Evolutionary conservation across 2,113 vertebrate species (phyloP).

Genomic region (Zapus hudsonius): DNA sequence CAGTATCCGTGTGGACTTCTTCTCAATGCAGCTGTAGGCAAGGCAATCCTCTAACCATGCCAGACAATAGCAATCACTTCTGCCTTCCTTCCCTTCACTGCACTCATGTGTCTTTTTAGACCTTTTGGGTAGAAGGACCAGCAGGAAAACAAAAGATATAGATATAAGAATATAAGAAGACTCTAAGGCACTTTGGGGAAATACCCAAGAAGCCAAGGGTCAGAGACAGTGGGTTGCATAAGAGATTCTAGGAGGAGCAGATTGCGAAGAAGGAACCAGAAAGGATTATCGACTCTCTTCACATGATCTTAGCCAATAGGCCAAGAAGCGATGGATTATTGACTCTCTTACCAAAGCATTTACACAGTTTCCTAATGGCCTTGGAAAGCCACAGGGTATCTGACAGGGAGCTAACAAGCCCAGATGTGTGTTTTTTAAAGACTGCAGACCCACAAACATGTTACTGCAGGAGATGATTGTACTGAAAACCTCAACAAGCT

Average conservation of each 20-base stretch:
- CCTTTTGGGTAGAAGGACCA: not conserved
- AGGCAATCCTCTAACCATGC: no score
- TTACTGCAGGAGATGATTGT: not conserved
- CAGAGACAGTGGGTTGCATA: not conserved
- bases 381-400: not conserved
- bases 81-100: not conserved
- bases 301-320: no score
- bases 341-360: not conserved
- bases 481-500: not conserved
- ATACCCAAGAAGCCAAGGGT: not conserved
- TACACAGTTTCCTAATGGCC: not conserved
- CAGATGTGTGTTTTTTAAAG: not conserved
- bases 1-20: accelerated
- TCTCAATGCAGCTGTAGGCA: accelerated
- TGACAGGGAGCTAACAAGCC: not conserved
- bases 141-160: not conserved
- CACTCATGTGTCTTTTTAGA: not conserved
- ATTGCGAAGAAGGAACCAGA: not conserved
- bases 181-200: not conserved
- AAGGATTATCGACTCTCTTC: not conserved
- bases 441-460: not conserved
- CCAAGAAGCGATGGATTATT: no score
- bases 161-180: not conserved
- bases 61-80: no score
- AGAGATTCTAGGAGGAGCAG: not conserved